A percentile compares a stretch with the other conserved stretches of the same genome.
Evolutionary conservation across 2,797 vertebrate genomes (phyloP).

Genomic region (Allenopithecus nigroviridis): DNA sequence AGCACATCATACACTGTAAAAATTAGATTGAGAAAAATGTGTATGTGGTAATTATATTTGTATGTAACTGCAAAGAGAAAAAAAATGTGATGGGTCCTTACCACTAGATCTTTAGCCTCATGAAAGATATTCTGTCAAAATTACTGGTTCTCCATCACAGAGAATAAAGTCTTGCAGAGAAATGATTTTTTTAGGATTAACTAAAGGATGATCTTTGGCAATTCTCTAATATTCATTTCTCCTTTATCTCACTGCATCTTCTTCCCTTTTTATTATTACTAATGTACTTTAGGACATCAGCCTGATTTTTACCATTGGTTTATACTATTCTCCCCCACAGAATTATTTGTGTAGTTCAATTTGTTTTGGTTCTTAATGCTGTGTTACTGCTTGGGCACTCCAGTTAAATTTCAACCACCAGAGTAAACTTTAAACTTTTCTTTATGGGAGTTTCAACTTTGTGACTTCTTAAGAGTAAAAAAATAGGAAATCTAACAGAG

Average conservation of each 20-base stretch:
- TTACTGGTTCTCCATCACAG: neutral
- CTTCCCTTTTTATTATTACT: too few species aligned
- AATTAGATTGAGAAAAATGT: neutral
- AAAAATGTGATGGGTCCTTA: neutral
- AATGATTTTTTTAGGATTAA: too few species aligned
- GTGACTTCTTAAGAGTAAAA: neutral
- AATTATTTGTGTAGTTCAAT: neutral
- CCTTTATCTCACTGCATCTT: too few species aligned
- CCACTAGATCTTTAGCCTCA: neutral
- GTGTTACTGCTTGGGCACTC: neutral
- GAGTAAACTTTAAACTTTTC: neutral
- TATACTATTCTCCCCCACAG: neutral
- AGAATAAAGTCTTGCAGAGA: too few species aligned
- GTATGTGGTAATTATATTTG: neutral
- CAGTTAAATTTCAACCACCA: neutral
- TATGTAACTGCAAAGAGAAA: neutral
- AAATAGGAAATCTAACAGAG: slow-evolving; percentile 16
- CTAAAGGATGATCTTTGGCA: too few species aligned
- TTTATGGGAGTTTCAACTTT: neutral
- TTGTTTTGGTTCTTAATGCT: neutral
- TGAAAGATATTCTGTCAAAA: slow-evolving; percentile 45
- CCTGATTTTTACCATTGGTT: neutral
- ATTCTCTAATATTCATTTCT: too few species aligned
- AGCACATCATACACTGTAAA: neutral
- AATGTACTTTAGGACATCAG: too few species aligned